A percentile compares a stretch with the other conserved stretches of the same genome.
Conservation (phyloP, 2,888 invertebrate genomes). For the Acleris laterana region DNA sequence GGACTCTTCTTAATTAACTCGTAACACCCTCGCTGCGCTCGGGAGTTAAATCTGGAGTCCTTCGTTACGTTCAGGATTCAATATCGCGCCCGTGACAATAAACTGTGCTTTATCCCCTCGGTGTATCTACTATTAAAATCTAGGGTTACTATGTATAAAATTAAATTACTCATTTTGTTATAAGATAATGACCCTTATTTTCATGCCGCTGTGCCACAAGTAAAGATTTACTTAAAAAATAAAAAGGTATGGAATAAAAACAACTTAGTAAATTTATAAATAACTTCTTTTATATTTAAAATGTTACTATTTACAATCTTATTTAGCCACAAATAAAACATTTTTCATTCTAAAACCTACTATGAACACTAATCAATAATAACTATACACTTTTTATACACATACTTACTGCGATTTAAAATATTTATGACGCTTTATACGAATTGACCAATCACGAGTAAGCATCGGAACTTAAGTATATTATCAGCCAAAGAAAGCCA, state of each 20-base stretch:
- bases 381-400: conserved; percentile 31
- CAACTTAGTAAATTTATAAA: conserved; percentile 56
- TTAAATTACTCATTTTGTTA: too few relatives aligned
- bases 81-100: too few relatives aligned
- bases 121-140: too few relatives aligned
- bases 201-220: too few relatives aligned
- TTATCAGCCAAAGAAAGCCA: conserved; percentile 24
- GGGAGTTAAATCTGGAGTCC: too few relatives aligned
- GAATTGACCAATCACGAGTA: conserved; percentile 14
- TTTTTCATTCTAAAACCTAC: conserved; percentile 31
- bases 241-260: conserved; percentile 47
- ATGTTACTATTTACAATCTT: conserved; percentile 60
- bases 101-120: too few relatives aligned
- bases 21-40: too few relatives aligned
- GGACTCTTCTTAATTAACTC: too few relatives aligned
- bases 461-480: conserved; percentile 13
- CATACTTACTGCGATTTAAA: conserved; percentile 14
- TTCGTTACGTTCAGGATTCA: too few relatives aligned
- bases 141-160: too few relatives aligned
- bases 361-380: conserved; percentile 37
- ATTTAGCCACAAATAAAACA: conserved; percentile 35
- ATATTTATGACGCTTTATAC: background rate
- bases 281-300: conserved; percentile 62
- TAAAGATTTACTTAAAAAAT: too few relatives aligned
- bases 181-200: too few relatives aligned